These are phyloP conservation scores for Calephelis virginiensis DNA, from an alignment of 1,140 invertebrate genomes.

Conservation along the genomic window DNA sequence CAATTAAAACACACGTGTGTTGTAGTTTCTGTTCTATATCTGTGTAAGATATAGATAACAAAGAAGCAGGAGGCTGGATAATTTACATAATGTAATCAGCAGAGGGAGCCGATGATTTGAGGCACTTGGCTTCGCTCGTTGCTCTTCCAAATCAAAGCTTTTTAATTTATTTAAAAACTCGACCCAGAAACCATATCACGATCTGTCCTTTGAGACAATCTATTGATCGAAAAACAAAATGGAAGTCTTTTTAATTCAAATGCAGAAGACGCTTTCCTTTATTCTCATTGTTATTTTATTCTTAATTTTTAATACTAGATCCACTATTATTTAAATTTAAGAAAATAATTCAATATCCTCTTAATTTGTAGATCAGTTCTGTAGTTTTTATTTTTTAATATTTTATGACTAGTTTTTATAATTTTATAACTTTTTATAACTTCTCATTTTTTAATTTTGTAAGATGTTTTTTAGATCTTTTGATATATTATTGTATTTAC, in stretches of 20 bases:
- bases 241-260: slow-evolving; percentile 32
- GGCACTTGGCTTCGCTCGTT: slow-evolving; percentile 36
- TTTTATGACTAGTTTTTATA: no score
- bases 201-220: slow-evolving; percentile 44
- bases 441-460: no score
- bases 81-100: slow-evolving; percentile 75
- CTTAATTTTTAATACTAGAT: no score
- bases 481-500: no score
- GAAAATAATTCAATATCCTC: no score
- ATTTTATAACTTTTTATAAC: no score
- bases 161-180: slow-evolving; percentile 66
- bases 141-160: slow-evolving; percentile 49
- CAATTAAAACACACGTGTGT: not conserved
- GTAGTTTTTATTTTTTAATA: no score
- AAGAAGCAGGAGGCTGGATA: slow-evolving; percentile 40
- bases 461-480: no score
- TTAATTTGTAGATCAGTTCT: no score
- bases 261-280: no score
- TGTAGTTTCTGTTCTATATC: slow-evolving; percentile 27
- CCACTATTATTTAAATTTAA: no score
- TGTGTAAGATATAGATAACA: slow-evolving; percentile 53
- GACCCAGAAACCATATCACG: slow-evolving; percentile 34
- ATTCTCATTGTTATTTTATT: no score
- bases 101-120: slow-evolving; percentile 63
- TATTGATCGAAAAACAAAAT: slow-evolving; percentile 47